Base-by-base conservation (phyloP, 2,797 vertebrate genomes). In the Perodicticus potto region DNA sequence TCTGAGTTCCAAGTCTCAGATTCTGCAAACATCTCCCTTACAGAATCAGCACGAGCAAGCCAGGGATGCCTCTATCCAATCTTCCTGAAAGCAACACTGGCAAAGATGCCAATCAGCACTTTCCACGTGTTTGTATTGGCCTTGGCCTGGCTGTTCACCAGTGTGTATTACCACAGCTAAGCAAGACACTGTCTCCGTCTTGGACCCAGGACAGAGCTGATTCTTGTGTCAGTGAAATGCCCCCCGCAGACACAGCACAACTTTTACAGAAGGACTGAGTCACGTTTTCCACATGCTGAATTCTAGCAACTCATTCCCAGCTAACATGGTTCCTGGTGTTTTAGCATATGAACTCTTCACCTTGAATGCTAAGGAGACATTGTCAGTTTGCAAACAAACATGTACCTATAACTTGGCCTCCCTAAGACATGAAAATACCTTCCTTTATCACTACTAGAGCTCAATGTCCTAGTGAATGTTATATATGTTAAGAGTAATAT, bases 1-100 rank as follows among this genome's bases (percentile, higher is more conserved):
- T 81, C 34, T 57, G 43, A 63, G 84, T 84, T 23, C 34, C 32
- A 76, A 90, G 49, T n/a, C n/a, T 57, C n/a, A 34, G 17, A 32
- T 78, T 93, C 89, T 85, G 32, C 4, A 97, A 78, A 53, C 29
- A 78, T 34, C 23, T 87, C n/a, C 12, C 8, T 86, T 73, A 19
- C 32, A 55, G 13, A 80, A 70, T 29, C 37, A 93, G 43, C 4
- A 57, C 40, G 29, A 73, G 25, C 2, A 65, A 77, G 9, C 45
- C 34, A 57, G 14, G 45, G 37, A 13, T 57, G 3, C 70, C n/a
- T 59, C 93, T 69, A 59, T 49, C 11, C 20, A 74, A 19, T 43
- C 45, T 57, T 74, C 45, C 53, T 37, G 19, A 83, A 90, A 81
- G 40, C 37, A 90, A 87, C 89, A 77, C 20, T 53, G 73, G 5